phyloP scores from a whole-genome alignment of 2,113 vertebrate genomes.

The Aldabrachelys gigantea region DNA sequence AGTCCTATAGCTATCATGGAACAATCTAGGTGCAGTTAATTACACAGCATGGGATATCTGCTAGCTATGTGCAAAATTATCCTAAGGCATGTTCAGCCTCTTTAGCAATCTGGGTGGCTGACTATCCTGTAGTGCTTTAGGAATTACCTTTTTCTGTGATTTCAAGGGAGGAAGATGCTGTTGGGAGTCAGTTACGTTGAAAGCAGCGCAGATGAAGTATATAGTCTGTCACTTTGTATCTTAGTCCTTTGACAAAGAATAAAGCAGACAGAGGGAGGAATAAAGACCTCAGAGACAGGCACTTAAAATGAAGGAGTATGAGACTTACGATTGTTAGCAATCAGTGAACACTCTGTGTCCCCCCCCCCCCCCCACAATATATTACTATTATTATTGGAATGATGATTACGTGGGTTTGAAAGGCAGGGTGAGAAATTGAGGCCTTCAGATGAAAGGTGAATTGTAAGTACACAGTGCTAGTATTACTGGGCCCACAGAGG shows the following conservation, averaged over 20 bases:
- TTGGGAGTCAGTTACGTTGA: background rate
- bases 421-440: accelerated
- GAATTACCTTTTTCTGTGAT: background rate
- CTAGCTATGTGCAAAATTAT: background rate
- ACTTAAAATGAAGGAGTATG: accelerated
- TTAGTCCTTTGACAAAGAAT: background rate
- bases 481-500: background rate
- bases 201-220: background rate
- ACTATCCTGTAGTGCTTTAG: background rate
- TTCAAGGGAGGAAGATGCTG: background rate
- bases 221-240: background rate
- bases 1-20: background rate
- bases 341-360: background rate
- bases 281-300: accelerated
- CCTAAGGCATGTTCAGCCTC: background rate
- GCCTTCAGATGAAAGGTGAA: accelerated
- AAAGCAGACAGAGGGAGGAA: accelerated
- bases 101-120: background rate
- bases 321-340: accelerated
- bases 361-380: no score
- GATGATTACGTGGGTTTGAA: accelerated
- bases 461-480: background rate
- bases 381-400: background rate
- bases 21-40: background rate
- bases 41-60: background rate